Evolutionary conservation across 2,888 invertebrate species (phyloP), one percentile per base, ranked within the genome.

Genomic region (Trissolcus brochymenae): DNA sequence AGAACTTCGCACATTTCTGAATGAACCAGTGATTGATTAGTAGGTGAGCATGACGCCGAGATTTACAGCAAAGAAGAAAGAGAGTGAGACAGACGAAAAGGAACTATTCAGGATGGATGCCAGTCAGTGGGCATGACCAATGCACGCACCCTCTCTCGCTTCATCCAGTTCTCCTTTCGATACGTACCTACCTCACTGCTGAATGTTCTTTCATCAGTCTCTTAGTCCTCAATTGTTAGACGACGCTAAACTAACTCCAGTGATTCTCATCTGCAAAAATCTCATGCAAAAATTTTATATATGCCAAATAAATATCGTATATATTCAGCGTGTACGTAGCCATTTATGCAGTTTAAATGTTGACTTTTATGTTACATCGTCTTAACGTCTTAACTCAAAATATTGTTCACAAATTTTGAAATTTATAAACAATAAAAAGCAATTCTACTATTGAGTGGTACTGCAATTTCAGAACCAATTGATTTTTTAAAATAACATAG

Each of bases 161-260:
- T 80, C 79, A 80, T 81, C 81, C 76, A 74, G 71, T 68, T 74
- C 78, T 73, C 79, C 71, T 79, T 76, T 75, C 64, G 49, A 73
- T 70, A 19, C 40, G 17, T 56, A 46, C 54, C 49, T 72, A 66
- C 78, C 72, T 72, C 61, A 61, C 76, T 59, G 65, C 29, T 50
- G 64, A 77, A 61, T 64, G 62, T 81, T 79, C 70, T 77, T 77
- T 73, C 78, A 71, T 75, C 79, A 78, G 73, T 35, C 35, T 35
- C 75, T 77, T 65, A 77, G 67, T 79, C 79, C 78, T 78, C 76
- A 82, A 82, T 82, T 80, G 80, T 68, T 73, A 76, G 60, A 75
- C 77, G 79, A 79, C 65, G 84, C 83, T 84, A 86, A 84, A 84
- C 83, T 85, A 81, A 82, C 80, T 71, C 61, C 86, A 86, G 86